Conservation (phyloP, 37 sponge, comb jelly and placozoan genomes). For the Mnemiopsis leidyi region DNA sequence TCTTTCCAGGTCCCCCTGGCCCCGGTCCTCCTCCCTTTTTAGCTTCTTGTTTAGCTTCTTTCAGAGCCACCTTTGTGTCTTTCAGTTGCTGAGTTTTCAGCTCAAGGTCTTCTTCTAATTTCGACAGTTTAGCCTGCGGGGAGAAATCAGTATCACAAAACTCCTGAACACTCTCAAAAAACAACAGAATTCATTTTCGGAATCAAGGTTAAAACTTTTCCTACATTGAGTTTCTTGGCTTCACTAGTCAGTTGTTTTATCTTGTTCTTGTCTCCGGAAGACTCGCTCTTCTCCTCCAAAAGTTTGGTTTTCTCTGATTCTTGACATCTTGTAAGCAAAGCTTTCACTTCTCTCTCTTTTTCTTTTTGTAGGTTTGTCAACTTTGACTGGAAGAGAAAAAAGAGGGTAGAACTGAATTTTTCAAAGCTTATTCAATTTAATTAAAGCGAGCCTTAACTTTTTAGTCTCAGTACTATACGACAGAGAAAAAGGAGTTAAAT, state of each 20-base stretch:
- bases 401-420: no score
- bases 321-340: not conserved
- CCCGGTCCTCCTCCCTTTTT: not conserved
- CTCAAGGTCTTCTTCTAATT: not conserved
- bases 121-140: not conserved
- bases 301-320: not conserved
- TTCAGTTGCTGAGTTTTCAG: not conserved
- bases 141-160: no score
- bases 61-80: not conserved
- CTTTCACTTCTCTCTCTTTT: slow-evolving; percentile 1
- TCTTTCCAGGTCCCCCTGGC: not conserved
- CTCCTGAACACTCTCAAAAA: no score
- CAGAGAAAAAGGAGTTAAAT: no score
- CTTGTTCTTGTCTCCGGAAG: not conserved
- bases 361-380: not conserved
- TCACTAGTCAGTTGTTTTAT: slow-evolving; percentile 8
- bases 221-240: slow-evolving; percentile 18
- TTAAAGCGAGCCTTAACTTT: no score
- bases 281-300: not conserved
- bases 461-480: no score
- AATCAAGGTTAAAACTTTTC: no score
- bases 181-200: no score
- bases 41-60: slow-evolving; percentile 21
- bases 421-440: no score
- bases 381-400: slow-evolving; percentile 1